A percentile compares a stretch with the other conserved stretches of the same genome.
These are phyloP conservation scores for Denticeps clupeoides DNA, from an alignment of 2,797 vertebrate species.

Conservation along the genomic window DNA sequence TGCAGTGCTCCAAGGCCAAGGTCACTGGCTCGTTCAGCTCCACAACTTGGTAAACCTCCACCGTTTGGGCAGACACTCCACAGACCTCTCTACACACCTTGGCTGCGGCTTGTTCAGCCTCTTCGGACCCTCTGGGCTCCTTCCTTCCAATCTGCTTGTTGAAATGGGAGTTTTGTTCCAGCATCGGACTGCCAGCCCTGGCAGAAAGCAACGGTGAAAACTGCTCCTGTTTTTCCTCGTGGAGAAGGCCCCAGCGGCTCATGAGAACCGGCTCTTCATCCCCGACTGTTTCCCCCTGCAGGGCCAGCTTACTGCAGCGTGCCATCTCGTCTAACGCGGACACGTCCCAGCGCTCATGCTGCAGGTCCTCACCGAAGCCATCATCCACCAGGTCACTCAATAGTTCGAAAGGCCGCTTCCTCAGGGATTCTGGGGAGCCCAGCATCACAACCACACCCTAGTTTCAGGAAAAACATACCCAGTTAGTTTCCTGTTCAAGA, in stretches of 20 bases:
- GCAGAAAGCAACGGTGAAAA: neutral
- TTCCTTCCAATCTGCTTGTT: too few species aligned
- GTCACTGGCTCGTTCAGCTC: constrained; percentile 38
- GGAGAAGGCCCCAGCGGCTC: constrained; percentile 45
- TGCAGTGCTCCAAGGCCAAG: constrained; percentile 48
- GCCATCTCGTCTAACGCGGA: constrained; percentile 60
- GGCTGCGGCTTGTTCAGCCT: too few species aligned
- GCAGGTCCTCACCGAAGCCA: constrained; percentile 53
- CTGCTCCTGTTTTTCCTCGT: constrained; percentile 44
- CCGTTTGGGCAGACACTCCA: constrained; percentile 14
- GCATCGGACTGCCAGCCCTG: too few species aligned
- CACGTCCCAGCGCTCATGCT: constrained; percentile 58
- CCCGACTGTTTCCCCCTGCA: constrained; percentile 48
- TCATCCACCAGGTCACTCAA: constrained; percentile 63
- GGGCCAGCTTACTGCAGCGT: constrained; percentile 52
- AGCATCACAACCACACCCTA: constrained; percentile 58
- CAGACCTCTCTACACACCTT: too few species aligned
- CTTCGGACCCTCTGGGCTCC: constrained; percentile 2
- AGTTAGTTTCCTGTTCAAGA: too few species aligned
- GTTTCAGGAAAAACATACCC: neutral
- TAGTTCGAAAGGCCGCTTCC: constrained; percentile 60
- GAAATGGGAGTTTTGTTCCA: too few species aligned
- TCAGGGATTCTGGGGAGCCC: constrained; percentile 51
- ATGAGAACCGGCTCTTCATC: constrained; percentile 50
- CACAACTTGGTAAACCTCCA: constrained; percentile 54